Percentiles rank a stretch among this genome's conserved stretches.
phyloP scores from a whole-genome alignment of 2,797 vertebrate genomes.

The Staurois parvus region DNA sequence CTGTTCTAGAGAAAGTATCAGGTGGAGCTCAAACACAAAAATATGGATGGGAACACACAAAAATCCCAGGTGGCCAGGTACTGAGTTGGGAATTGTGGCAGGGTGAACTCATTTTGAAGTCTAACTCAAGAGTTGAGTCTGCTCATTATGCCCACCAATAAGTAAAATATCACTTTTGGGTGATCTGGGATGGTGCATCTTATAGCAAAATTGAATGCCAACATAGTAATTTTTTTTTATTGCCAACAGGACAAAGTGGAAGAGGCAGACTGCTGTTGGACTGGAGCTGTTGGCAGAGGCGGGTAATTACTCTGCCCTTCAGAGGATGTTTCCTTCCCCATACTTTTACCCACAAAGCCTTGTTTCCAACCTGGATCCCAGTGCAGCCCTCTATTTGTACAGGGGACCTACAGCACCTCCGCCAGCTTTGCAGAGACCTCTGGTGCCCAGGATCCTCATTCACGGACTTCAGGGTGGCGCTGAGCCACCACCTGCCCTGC shows the following conservation, averaged over 20 bases:
- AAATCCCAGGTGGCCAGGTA: no score
- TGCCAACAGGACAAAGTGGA: constrained; percentile 93
- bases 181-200: not conserved
- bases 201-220: not conserved
- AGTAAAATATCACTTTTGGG: no score
- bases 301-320: constrained; percentile 95
- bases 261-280: constrained; percentile 95
- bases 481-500: constrained; percentile 87
- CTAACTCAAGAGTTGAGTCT: no score
- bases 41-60: no score
- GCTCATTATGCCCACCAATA: no score
- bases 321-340: constrained; percentile 97
- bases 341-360: constrained; percentile 98
- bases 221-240: constrained; percentile 1
- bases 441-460: constrained; percentile 94
- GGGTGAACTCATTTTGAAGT: no score
- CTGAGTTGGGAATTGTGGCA: no score
- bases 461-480: constrained; percentile 91
- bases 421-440: constrained; percentile 89
- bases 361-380: constrained; percentile 93
- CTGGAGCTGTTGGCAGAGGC: constrained; percentile 95
- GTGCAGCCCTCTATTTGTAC: constrained; percentile 93
- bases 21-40: no score
- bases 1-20: no score
- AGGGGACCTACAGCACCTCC: constrained; percentile 91